phyloP scores from a whole-genome alignment of 2,797 vertebrate species.

The Podargus strigoides region DNA sequence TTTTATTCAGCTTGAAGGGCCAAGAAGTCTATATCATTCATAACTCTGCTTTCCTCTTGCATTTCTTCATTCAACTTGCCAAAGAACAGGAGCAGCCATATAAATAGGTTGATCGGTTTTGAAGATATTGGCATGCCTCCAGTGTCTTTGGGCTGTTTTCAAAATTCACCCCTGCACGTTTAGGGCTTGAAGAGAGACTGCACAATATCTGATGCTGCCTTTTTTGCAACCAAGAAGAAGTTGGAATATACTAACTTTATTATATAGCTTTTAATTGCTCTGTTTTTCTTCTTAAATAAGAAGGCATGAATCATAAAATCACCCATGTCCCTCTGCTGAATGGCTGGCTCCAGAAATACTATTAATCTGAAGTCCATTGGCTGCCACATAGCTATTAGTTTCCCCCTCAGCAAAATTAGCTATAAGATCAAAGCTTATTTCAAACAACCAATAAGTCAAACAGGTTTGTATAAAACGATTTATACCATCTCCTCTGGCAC shows the following conservation, averaged over 20 bases:
- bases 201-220: accelerated
- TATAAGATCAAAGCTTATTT: background rate
- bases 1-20: background rate
- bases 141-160: background rate
- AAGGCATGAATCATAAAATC: background rate
- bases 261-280: background rate
- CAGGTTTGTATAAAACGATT: background rate
- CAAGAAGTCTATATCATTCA: background rate
- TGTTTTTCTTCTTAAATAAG: background rate
- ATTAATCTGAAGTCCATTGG: background rate
- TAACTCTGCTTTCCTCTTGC: background rate
- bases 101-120: background rate
- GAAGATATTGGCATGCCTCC: background rate
- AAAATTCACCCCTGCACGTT: background rate
- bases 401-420: background rate
- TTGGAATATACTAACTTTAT: background rate
- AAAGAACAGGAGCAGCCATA: background rate
- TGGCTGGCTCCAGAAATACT: background rate
- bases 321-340: background rate
- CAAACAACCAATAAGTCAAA: background rate
- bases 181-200: background rate
- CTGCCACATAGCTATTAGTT: background rate
- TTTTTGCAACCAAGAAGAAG: background rate
- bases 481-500: background rate
- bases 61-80: background rate